phyloP scores from a whole-genome alignment of 2,113 vertebrate genomes.

The Glaucidium brasilianum region DNA sequence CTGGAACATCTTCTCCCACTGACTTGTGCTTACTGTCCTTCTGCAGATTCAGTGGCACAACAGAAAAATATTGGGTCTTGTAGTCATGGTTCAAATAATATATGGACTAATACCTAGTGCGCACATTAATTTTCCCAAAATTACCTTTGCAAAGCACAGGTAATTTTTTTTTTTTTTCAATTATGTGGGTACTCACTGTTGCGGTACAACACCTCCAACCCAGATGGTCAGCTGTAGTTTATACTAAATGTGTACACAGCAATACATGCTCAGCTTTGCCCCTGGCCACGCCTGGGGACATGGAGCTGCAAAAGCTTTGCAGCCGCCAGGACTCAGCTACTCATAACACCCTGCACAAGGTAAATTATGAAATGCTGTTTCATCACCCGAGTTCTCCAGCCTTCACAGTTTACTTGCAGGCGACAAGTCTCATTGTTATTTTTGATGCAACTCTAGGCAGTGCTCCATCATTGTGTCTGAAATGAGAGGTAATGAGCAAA shows the following conservation, averaged over 20 bases:
- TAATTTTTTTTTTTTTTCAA: neutral
- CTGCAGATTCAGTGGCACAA: neutral
- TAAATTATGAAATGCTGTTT: neutral
- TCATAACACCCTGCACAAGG: no score
- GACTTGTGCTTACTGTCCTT: neutral
- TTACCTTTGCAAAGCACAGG: neutral
- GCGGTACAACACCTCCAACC: neutral
- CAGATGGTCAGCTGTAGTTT: neutral
- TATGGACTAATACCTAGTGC: rapidly evolving
- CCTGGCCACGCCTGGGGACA: rapidly evolving
- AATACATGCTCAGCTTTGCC: neutral
- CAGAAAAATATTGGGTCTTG: neutral
- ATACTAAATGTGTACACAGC: rapidly evolving
- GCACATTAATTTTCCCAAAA: neutral
- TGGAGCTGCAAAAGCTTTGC: neutral
- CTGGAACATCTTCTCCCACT: neutral
- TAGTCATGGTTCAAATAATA: neutral
- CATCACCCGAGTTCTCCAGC: neutral
- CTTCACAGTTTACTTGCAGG: neutral
- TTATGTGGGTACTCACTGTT: neutral
- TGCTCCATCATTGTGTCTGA: neutral
- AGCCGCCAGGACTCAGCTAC: rapidly evolving
- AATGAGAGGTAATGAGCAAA: neutral
- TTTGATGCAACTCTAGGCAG: neutral
- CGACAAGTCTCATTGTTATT: neutral